A percentile compares a stretch with the other conserved stretches of the same genome.
Evolutionary conservation across 2,797 vertebrate species (phyloP).

Genomic region (Mormyrops attenuatus): DNA sequence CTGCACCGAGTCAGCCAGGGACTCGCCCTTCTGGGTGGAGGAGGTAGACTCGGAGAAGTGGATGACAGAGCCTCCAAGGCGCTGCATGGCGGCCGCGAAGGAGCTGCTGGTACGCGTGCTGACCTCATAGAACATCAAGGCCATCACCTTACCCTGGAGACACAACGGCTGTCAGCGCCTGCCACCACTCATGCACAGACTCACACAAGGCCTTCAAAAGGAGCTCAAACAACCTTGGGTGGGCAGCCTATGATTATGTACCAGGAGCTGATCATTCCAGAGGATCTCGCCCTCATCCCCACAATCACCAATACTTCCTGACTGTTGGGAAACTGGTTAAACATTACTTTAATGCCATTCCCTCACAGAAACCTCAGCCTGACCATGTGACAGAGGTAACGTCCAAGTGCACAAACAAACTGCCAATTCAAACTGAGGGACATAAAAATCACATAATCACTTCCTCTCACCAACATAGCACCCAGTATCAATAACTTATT

Average conservation of each 20-base stretch:
- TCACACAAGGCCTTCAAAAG: neutral
- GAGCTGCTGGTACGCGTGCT: constrained; percentile 95
- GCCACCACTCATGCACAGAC: neutral
- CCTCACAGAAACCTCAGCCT: neutral
- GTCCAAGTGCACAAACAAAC: neutral
- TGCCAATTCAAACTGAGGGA: neutral
- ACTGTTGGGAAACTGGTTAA: neutral
- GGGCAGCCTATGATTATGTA: neutral
- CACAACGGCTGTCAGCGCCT: neutral
- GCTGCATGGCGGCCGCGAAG: constrained; percentile 86
- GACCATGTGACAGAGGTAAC: neutral
- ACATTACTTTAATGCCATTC: neutral
- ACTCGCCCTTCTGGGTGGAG: constrained; percentile 90
- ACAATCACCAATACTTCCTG: neutral
- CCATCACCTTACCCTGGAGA: constrained; percentile 87
- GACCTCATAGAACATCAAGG: constrained; percentile 92
- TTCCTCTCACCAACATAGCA: neutral
- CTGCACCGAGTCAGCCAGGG: constrained; percentile 84
- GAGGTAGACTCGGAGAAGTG: constrained; percentile 87
- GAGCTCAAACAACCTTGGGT: neutral
- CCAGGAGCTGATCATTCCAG: neutral
- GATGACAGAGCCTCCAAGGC: constrained; percentile 83
- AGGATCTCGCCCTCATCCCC: neutral
- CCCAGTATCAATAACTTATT: neutral
- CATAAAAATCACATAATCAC: neutral